Base-by-base conservation (phyloP, 2,888 invertebrate species). In the Thecophora atra region DNA sequence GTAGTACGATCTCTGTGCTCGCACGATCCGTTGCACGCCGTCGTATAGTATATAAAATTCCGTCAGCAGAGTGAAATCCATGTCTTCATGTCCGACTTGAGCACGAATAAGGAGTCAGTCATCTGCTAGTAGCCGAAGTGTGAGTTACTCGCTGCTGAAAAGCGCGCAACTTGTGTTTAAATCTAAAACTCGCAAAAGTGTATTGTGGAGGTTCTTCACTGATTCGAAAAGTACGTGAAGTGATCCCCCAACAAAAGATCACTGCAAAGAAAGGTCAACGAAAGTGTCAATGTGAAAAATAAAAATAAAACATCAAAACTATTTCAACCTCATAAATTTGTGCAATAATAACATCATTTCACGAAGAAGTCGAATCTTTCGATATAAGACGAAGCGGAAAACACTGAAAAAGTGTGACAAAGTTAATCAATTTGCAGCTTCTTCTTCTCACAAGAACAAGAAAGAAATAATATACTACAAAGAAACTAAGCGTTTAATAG, bases 91-190 rank as follows among this genome's bases (percentile, higher is more conserved):
- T 80, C 81, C 80, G 79, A 79, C 77, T 77, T 79, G 78, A 78
- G 77, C 80, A 79, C 78, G 79, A 80, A 80, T 77, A 77, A 80
- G 79, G 81, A 82, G 79, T 84, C 84, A 83, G 83, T 83, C 84
- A 82, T 80, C 81, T 80, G 81, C 81, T 80, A 82, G 83, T 82
- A 80, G 82, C 80, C 81, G 83, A 83, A 80, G 83, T 81, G 83
- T 81, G 78, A 81, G 80, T 81, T 81, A 83, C 82, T 77, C 77
- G 75, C 75, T 74, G 77, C 78, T 78, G 76, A 75, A 78, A 76
- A 78, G 78, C 78, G 79, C 75, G 77, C 60, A 54, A 26, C 42
- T 42, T 60, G 64, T 52, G n/a, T 65, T 70, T 60, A 66, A 66
- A 73, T 67, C 54, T 54, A 71, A 26, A 56, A 44, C 58, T 1